Percentiles rank a stretch among this genome's conserved stretches.
Conservation (phyloP, 1,140 invertebrate species). For the Saccostrea cuccullata region DNA sequence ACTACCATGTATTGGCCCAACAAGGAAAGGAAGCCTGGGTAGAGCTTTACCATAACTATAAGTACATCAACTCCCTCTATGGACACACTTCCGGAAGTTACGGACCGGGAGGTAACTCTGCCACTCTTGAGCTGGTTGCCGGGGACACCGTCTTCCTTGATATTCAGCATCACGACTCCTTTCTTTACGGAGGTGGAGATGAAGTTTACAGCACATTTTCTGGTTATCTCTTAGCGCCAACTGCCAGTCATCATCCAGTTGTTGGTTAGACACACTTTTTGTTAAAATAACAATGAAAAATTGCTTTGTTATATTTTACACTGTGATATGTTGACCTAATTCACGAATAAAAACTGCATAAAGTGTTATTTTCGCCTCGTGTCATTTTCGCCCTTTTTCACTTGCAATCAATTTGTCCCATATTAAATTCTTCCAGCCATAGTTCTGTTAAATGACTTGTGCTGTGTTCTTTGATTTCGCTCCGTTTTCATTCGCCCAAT, state of each 20-base stretch:
- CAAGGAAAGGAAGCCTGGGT: slow-evolving; percentile 52
- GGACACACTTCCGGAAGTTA: slow-evolving; percentile 58
- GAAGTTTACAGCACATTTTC: slow-evolving; percentile 59
- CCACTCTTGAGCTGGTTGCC: slow-evolving; percentile 37
- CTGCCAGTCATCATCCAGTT: slow-evolving; percentile 28
- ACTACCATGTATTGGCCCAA: slow-evolving; percentile 55
- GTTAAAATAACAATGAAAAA: too few relatives aligned
- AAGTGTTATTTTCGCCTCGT: too few relatives aligned
- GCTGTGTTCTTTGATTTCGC: too few relatives aligned
- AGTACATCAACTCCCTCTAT: slow-evolving; percentile 61
- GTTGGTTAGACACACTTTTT: slow-evolving; percentile 8
- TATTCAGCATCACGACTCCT: slow-evolving; percentile 23
- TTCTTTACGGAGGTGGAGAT: slow-evolving; percentile 50
- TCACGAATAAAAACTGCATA: too few relatives aligned
- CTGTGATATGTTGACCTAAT: too few relatives aligned
- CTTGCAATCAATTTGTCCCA: too few relatives aligned
- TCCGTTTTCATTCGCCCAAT: too few relatives aligned
- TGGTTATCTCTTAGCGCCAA: slow-evolving; percentile 50
- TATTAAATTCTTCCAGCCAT: too few relatives aligned
- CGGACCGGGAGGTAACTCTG: slow-evolving; percentile 60
- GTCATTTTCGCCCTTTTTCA: too few relatives aligned
- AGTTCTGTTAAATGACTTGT: too few relatives aligned
- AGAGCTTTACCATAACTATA: slow-evolving; percentile 58
- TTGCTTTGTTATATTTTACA: too few relatives aligned
- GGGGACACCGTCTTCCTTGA: slow-evolving; percentile 55